These are phyloP conservation scores for Agonopterix heracliana DNA, from an alignment of 2,888 invertebrate genomes.

Conservation along the genomic window DNA sequence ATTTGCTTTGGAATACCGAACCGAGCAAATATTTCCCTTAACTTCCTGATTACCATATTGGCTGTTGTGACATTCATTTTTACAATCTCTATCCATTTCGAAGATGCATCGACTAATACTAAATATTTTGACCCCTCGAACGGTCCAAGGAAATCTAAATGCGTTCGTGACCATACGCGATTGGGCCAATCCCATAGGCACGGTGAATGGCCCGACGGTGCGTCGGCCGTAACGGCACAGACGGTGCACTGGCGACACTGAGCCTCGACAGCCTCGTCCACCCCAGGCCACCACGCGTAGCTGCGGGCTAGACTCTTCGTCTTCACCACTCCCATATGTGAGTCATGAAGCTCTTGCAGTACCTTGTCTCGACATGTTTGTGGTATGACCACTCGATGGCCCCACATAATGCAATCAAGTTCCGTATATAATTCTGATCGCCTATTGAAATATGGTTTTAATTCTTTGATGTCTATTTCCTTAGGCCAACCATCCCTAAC, in stretches of 20 bases:
- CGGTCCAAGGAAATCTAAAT: conserved; percentile 7
- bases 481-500: background rate
- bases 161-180: background rate
- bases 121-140: conserved; percentile 1
- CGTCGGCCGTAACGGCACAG: background rate
- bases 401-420: too few relatives aligned
- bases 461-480: background rate
- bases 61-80: conserved; percentile 5
- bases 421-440: background rate
- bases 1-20: conserved; percentile 1
- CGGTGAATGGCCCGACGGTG: background rate
- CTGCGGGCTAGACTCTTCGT: too few relatives aligned
- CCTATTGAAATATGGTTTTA: background rate
- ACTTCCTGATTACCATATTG: background rate
- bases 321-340: too few relatives aligned
- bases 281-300: too few relatives aligned
- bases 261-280: conserved; percentile 6
- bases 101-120: conserved; percentile 1
- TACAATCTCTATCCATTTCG: conserved; percentile 9
- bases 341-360: too few relatives aligned
- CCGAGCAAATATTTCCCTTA: conserved; percentile 1
- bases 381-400: too few relatives aligned
- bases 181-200: conserved; percentile 3
- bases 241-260: background rate
- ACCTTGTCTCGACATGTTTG: too few relatives aligned